Evolutionary conservation across 2,113 vertebrate genomes (phyloP), one percentile per base, ranked within the genome.

Genomic region (Zapornia atra): DNA sequence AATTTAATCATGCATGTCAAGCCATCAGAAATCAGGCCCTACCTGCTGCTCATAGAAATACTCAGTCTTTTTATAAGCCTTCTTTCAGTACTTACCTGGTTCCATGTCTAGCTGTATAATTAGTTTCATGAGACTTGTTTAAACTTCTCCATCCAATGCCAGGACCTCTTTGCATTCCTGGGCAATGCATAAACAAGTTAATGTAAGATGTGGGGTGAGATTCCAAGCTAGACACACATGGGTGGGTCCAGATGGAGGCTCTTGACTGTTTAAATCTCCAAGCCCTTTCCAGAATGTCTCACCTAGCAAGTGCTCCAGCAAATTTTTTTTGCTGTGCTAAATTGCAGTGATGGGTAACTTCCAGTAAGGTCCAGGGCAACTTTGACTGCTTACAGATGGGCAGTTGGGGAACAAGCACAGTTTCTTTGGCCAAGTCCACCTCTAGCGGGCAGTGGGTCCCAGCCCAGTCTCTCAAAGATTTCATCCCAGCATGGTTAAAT

Each of bases 151-250:
- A 46, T 57, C 13, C 19, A 89, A 64, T 65, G 31, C 56, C 48
- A 93, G 29, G 76, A 78, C 48, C 11, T 86, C 48, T 70, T 87
- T 81, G 33, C 64, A 81, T 86, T 96, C 60, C 64, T 71, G 19
- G 26, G 53, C 86, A 96, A 71, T 65, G 33, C 44, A 78, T 86
- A 44, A 93, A 75, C 44, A 90, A 87, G 38, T 51, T 33, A 66
- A 48, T 28, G 20, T 90, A 72, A 92, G 22, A 86, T 54, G n/a
- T 68, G 40, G 26, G 15, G 14, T 1, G 2, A 81, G 76, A 92
- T 90, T 82, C 42, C 29, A 69, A 75, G 25, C 17, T 51, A 70
- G 71, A 34, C 28, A 69, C 4, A 57, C 5, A 16, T 4, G 12
- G 22, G 9, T 60, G 64, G 94, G 38, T 31, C 60, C 51, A 86